Evolutionary conservation across 2,888 invertebrate genomes (phyloP), one percentile per base, ranked within the genome.

Genomic region (Tridacna gigas): DNA sequence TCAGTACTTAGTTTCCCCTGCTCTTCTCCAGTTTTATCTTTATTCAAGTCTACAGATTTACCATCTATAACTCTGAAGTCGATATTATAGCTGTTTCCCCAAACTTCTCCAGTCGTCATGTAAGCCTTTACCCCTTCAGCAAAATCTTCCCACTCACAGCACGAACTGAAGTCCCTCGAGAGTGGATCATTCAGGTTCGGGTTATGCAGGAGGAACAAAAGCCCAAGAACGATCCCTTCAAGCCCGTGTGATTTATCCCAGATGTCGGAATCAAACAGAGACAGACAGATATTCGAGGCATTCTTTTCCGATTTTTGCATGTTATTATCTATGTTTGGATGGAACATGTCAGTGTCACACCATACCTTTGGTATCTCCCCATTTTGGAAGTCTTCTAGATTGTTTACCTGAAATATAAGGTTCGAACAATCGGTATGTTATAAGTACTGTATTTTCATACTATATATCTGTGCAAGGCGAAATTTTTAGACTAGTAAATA

Each of bases 251-350:
- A 28, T 22, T 15, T 20, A 61, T 28, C 65, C 82, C 82, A 82
- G 0, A 22, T 25, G 0, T 69, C 74, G 7, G n/a, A 3, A 13
- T 82, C 79, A 13, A 85, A 65, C 22, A 85, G n/a, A 63, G 82
- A 82, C 18, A 82, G 25, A 65, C 84, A 85, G 4, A 85, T 77
- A 22, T 85, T 85, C 11, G 77, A 51, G 3, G 26, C 20, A 37
- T 37, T 37, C 37, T 37, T 37, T 2, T 37, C 37, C 37, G 37
- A 37, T 4, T 37, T 12, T 7, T 77, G 56, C 0, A 66, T 73
- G 0, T 74, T 74, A 13, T 37, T 25, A 65, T 85, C 84, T 28
- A 85, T 85, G 56, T 85, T 85, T 0, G 84, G 84, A 51, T 85
- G 84, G 37, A 69, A 79, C 0, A 85, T 79, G 15, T 82, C 77